Evolutionary conservation across 2,797 vertebrate species (phyloP), one percentile per base, ranked within the genome.

Genomic region (Pipistrellus nathusii): DNA sequence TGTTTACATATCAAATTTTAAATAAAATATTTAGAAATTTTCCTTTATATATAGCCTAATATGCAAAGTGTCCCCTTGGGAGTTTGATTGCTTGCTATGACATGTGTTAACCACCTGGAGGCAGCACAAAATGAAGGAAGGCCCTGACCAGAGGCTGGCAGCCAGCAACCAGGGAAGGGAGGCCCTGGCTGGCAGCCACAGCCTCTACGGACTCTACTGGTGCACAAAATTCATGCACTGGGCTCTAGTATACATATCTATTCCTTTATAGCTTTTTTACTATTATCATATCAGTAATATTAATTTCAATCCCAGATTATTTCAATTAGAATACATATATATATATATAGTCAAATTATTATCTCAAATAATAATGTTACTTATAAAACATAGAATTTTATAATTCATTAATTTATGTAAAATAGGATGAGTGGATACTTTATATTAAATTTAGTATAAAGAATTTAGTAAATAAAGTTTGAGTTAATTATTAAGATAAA

Each of bases 401-500:
- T 66, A 57, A 93, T 62, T 69, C 14, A 41, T 59, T 69, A 59
- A 94, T 38, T 87, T 64, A 57, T 73, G 10, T 46, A 80, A 78
- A 32, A 66, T 25, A 82, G 25, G 13, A 0, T 55, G 51, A 95
- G 13, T 55, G 13, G 14, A 48, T 68, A 77, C 6, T 48, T 84
- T 38, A 64, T 51, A 69, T 30, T 73, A 94, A 89, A 82, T 77
- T 78, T 82, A 14, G 2, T 38, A 38, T 66, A 38, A 93, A 88
- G 0, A 59, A 89, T 69, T 85, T 32, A 87, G 23, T 44, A 87
- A 93, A 64, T n/a, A 95, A 77, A 72, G 2, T 68, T 51, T 81
- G 13, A 76, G 73, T 44, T 66, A 68, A 71, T 78, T 87, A 69
- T 10, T 62, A 51, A 64, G 18, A 76, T 32, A 81, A 59, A 30